A percentile compares a stretch with the other conserved stretches of the same genome.
phyloP scores from a whole-genome alignment of 2,888 invertebrate genomes.

The Cyclophora albipunctata region DNA sequence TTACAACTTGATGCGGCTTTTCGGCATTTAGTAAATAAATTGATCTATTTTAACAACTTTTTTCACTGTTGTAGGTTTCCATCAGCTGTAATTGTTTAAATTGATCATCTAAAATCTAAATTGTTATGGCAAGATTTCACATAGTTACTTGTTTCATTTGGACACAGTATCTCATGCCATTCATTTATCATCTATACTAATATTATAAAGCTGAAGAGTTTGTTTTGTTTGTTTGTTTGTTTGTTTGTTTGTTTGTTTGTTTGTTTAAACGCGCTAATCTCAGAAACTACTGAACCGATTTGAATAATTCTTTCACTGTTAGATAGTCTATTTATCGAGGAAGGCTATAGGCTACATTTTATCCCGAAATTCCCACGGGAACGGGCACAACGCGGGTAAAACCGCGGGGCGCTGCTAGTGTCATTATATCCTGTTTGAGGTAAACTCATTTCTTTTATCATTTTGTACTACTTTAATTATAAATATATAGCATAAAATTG shows the following conservation, averaged over 20 bases:
- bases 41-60: not conserved
- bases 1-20: conserved; percentile 32
- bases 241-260: no score
- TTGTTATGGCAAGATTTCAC: conserved; percentile 19
- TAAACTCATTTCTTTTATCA: conserved; percentile 29
- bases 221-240: no score
- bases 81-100: not conserved
- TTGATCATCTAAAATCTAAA: conserved; percentile 6
- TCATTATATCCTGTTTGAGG: conserved; percentile 48
- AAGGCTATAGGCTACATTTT: no score
- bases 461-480: not conserved
- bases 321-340: no score
- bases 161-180: conserved; percentile 21
- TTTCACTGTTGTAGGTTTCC: conserved; percentile 13
- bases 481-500: no score
- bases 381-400: no score
- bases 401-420: no score
- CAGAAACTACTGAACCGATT: no score
- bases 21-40: conserved; percentile 1
- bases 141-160: conserved; percentile 16
- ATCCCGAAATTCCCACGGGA: no score
- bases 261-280: no score
- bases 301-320: no score
- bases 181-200: conserved; percentile 54
- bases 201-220: no score